Base-by-base conservation (phyloP, 2,113 vertebrate genomes). In the Toxostoma redivivum region DNA sequence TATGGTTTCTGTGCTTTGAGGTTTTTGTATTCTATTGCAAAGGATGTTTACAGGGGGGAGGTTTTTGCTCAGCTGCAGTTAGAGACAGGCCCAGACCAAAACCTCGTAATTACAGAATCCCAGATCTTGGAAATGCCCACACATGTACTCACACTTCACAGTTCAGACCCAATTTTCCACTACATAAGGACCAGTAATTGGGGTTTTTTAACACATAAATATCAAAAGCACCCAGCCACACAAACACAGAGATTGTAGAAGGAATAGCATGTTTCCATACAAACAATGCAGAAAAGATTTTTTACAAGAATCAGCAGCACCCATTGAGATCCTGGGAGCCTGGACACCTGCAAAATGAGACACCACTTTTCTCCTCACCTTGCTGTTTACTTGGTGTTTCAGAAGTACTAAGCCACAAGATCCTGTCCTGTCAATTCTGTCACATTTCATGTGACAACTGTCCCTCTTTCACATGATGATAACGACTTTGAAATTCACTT, bases 401-500 rank as follows among this genome's bases (percentile, higher is more conserved):
- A 74, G 37, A 88, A 79, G 45, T 23, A 81, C 44, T 23, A 37
- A 85, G n/a, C 15, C 56, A 78, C 69, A 83, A 81, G 86, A 88
- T 35, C 61, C 60, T 60, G 53, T 62, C 80, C 88, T 88, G 65
- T 42, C 83, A 92, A 79, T 74, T 61, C 82, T 90, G 79, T 67
- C 92, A 84, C 80, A 71, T 88, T 91, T 88, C 76, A 69, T 42
- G 47, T 82, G 80, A 93, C 76, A 86, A 12, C 72, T 93, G 72
- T 84, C 69, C 53, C 37, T 90, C 86, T 92, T 90, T 90, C 86
- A 84, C 65, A 50, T 5, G 38, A 65, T 51, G 93, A 92, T 64
- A 95, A 91, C 33, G 0, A 82, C 90, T 92, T 95, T 70, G 87
- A 95, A 96, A 96, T 73, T 69, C 88, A 94, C 86, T 88, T 69